Evolutionary conservation across 2,113 vertebrate genomes (phyloP).

Genomic region (Vimba vimba): DNA sequence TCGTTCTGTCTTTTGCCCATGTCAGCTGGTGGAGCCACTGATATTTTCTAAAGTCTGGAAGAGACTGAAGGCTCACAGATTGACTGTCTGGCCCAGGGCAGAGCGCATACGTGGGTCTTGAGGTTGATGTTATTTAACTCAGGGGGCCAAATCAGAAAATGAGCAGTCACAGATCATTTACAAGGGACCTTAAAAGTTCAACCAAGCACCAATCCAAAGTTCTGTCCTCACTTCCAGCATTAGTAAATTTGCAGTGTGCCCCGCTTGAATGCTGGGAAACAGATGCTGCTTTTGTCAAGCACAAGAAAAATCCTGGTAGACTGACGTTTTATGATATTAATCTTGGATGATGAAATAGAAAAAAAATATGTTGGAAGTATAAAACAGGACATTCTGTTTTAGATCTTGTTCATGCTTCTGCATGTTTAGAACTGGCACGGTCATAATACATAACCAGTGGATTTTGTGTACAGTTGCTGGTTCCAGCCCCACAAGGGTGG

Average conservation of each 20-base stretch:
- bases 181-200: background rate
- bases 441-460: background rate
- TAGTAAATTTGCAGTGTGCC: slow-evolving; percentile 6
- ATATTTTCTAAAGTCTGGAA: slow-evolving; percentile 51
- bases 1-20: slow-evolving; percentile 41
- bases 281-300: slow-evolving; percentile 39
- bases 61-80: slow-evolving; percentile 34
- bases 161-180: slow-evolving; percentile 22
- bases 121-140: slow-evolving; percentile 19
- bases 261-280: slow-evolving; percentile 34
- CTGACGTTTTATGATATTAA: background rate
- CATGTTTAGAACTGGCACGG: background rate
- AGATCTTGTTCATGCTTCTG: background rate
- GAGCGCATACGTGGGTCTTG: background rate
- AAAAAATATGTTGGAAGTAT: background rate
- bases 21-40: slow-evolving; percentile 51
- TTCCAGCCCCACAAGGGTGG: too few species aligned
- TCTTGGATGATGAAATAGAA: background rate
- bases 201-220: background rate
- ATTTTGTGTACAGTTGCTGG: background rate
- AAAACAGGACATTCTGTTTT: background rate
- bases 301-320: slow-evolving; percentile 29
- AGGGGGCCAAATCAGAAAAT: background rate
- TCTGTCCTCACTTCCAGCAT: slow-evolving; percentile 20
- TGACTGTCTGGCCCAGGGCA: slow-evolving; percentile 8